Evolutionary conservation across 2,797 vertebrate genomes (phyloP).

Genomic region (Gymnoscopelus braueri): DNA sequence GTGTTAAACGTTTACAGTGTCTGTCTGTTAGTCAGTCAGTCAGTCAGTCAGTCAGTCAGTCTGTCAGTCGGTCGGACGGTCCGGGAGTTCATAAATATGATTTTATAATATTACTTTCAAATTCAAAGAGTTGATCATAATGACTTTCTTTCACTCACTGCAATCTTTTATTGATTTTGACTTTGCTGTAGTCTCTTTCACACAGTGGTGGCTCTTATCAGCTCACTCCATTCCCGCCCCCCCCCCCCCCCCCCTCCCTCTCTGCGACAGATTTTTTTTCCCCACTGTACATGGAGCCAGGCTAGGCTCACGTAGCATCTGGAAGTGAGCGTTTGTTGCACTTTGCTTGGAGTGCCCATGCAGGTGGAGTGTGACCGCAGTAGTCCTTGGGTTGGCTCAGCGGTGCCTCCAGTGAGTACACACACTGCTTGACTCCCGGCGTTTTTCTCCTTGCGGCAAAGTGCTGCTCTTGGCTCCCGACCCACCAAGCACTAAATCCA

Average conservation of each 20-base stretch:
- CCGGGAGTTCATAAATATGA: conserved; percentile 41
- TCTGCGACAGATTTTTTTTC: background rate
- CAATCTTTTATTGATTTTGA: conserved; percentile 15
- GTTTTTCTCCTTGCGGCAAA: conserved; percentile 32
- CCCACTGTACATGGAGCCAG: too few relatives aligned
- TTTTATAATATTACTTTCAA: background rate
- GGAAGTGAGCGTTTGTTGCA: too few relatives aligned
- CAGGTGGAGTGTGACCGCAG: background rate
- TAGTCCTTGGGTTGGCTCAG: conserved; percentile 9
- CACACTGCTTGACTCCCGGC: background rate
- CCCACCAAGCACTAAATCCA: conserved; percentile 32
- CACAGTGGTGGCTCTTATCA: background rate
- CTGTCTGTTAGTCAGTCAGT: conserved; percentile 58
- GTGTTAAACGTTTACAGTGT: conserved; percentile 77
- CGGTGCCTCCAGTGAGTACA: conserved; percentile 14
- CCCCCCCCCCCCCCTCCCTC: background rate
- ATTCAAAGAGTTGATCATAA: background rate
- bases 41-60: conserved; percentile 58
- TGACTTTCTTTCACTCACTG: background rate
- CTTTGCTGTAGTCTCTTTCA: background rate
- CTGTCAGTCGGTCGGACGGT: conserved; percentile 62
- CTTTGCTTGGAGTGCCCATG: conserved; percentile 3
- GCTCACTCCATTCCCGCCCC: background rate
- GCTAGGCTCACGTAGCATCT: too few relatives aligned
- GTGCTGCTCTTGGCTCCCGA: conserved; percentile 36